A percentile compares a stretch with the other conserved stretches of the same genome.
These are phyloP conservation scores for Poeciliopsis turneri DNA, from an alignment of 2,797 vertebrate species.

Conservation along the genomic window DNA sequence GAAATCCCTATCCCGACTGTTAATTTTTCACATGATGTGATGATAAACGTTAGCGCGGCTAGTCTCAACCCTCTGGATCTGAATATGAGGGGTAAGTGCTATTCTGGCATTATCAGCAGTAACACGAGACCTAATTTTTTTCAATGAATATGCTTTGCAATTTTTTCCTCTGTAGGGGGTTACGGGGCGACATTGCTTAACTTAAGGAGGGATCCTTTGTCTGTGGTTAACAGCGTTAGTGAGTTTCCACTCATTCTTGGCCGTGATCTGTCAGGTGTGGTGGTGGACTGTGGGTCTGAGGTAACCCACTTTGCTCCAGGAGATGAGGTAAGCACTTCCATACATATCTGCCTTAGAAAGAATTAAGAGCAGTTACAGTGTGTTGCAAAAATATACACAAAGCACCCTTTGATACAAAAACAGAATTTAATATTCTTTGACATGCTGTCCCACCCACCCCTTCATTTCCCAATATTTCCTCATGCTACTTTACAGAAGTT, in stretches of 20 bases:
- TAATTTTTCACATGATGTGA: conserved; percentile 84
- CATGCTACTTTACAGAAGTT: not conserved
- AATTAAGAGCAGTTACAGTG: not conserved
- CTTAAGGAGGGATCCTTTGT: conserved; percentile 85
- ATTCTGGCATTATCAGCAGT: not conserved
- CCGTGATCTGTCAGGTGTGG: conserved; percentile 90
- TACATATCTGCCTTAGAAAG: not conserved
- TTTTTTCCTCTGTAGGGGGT: conserved; percentile 78
- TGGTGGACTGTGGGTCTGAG: conserved; percentile 89
- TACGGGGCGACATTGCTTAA: conserved; percentile 87
- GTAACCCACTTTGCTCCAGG: conserved; percentile 90
- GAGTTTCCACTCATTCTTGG: conserved; percentile 92
- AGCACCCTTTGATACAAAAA: too few relatives aligned
- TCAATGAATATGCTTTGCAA: not conserved
- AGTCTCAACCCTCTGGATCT: conserved; percentile 92
- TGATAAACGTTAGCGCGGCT: conserved; percentile 88
- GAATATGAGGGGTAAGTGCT: conserved; percentile 90
- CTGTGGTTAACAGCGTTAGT: conserved; percentile 63
- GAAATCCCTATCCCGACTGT: conserved; percentile 81
- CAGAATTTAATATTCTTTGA: too few relatives aligned
- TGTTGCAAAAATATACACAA: not conserved
- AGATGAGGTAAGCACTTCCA: conserved; percentile 83
- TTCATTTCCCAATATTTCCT: not conserved
- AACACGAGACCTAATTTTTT: not conserved
- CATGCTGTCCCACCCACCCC: not conserved